Evolutionary conservation across 2,113 vertebrate genomes (phyloP).

Genomic region (Centrocercus urophasianus): DNA sequence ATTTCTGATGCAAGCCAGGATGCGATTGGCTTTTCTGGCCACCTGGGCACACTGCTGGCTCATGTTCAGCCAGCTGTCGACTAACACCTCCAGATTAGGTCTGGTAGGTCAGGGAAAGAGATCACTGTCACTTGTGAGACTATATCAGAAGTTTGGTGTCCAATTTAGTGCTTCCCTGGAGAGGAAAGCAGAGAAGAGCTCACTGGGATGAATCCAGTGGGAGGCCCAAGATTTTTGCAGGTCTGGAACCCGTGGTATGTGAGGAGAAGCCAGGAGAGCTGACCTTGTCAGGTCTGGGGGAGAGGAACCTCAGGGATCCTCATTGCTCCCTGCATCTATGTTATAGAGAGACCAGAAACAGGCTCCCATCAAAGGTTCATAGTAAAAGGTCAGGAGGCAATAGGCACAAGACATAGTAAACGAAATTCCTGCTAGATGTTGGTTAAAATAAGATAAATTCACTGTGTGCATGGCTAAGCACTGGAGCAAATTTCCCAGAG

Average conservation of each 20-base stretch:
- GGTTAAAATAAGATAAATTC: background rate
- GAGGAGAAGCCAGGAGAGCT: background rate
- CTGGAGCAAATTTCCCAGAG: background rate
- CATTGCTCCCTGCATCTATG: background rate
- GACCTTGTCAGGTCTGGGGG: background rate
- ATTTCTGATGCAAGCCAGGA: too few species aligned
- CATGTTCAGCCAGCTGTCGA: background rate
- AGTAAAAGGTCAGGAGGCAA: background rate
- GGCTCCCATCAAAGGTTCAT: background rate
- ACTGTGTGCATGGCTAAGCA: background rate
- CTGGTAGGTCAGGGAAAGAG: background rate
- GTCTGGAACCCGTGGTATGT: background rate
- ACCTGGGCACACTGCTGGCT: background rate
- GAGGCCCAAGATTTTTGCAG: background rate
- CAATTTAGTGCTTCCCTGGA: background rate
- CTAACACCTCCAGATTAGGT: background rate
- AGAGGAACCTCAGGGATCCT: background rate
- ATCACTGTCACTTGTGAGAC: background rate
- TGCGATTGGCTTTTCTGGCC: background rate
- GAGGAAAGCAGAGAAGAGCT: background rate
- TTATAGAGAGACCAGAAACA: background rate
- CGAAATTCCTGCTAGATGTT: background rate
- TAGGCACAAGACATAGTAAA: background rate
- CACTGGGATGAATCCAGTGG: background rate
- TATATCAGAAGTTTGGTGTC: background rate